phyloP scores from a whole-genome alignment of 2,113 vertebrate genomes.

The Indicator indicator region DNA sequence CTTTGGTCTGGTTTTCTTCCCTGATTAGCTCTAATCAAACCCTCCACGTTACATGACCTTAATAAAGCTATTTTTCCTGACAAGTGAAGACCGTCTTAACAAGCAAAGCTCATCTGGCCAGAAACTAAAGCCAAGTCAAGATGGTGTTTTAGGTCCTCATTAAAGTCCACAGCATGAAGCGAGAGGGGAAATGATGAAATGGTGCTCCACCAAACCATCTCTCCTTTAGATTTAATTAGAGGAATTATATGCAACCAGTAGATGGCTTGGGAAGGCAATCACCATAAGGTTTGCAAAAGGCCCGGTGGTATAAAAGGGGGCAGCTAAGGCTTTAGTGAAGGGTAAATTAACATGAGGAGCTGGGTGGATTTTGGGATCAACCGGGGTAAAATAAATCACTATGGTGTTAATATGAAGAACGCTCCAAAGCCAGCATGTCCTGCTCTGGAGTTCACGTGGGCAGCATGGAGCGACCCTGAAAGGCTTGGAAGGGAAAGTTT shows the following conservation, averaged over 20 bases:
- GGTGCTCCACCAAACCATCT: constrained; percentile 70
- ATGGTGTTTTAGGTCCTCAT: constrained; percentile 78
- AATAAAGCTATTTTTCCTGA: constrained; percentile 81
- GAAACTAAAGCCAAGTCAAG: constrained; percentile 78
- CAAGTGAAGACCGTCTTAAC: constrained; percentile 75
- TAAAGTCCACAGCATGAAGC: constrained; percentile 77
- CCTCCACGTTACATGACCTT: constrained; percentile 63
- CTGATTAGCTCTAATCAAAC: constrained; percentile 81
- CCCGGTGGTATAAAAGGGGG: background rate
- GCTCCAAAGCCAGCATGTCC: background rate
- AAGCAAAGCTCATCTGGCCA: constrained; percentile 76
- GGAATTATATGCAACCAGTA: constrained; percentile 72
- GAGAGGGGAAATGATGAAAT: constrained; percentile 72
- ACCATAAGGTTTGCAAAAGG: constrained; percentile 51
- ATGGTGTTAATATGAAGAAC: constrained; percentile 5
- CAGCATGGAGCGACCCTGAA: background rate
- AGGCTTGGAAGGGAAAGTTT: constrained; percentile 22
- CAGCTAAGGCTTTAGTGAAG: constrained; percentile 5
- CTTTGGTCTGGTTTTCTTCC: constrained; percentile 66
- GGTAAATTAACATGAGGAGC: constrained; percentile 37
- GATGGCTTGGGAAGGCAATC: constrained; percentile 72
- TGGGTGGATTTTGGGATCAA: constrained; percentile 40
- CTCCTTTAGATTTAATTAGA: constrained; percentile 81
- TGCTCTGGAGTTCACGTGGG: background rate
- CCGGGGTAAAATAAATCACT: background rate